phyloP scores from a whole-genome alignment of 2,888 invertebrate genomes.

The Chalcosyrphus nemorum region DNA sequence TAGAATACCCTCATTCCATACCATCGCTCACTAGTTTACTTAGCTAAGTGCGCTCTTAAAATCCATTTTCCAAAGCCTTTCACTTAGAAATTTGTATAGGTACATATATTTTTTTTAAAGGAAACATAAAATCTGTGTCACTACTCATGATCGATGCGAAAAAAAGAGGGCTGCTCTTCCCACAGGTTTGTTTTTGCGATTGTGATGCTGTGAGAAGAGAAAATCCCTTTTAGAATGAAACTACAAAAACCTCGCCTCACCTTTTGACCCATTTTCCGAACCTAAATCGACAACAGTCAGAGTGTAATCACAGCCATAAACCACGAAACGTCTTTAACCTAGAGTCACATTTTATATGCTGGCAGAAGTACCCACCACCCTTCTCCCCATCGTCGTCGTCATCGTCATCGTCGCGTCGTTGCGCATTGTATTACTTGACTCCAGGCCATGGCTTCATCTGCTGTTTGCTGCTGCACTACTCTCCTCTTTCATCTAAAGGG shows the following conservation, averaged over 20 bases:
- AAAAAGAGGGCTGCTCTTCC: not conserved
- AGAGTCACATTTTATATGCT: slow-evolving; percentile 65
- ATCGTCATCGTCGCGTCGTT: too few species aligned
- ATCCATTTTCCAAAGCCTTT: not conserved
- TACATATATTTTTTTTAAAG: not conserved
- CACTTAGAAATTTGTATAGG: not conserved
- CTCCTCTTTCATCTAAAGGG: not conserved
- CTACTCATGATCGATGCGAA: slow-evolving; percentile 34
- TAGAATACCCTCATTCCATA: not conserved
- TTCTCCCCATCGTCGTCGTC: not conserved
- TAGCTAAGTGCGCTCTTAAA: not conserved
- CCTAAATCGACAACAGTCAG: slow-evolving; percentile 54
- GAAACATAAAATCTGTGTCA: slow-evolving; percentile 47
- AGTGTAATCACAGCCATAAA: slow-evolving; percentile 67
- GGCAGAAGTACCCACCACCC: not conserved
- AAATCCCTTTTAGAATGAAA: not conserved
- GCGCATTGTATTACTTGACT: not conserved
- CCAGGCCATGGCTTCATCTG: not conserved
- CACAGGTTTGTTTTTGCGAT: not conserved
- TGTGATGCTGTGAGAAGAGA: not conserved
- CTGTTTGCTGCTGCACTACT: too few species aligned
- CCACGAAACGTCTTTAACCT: slow-evolving; percentile 70
- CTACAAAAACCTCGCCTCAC: slow-evolving; percentile 52
- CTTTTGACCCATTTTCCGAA: slow-evolving; percentile 67
- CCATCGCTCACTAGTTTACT: not conserved